Percentiles rank a stretch among this genome's conserved stretches.
phyloP scores from a whole-genome alignment of 2,113 vertebrate genomes.

The Oncorhynchus mykiss region DNA sequence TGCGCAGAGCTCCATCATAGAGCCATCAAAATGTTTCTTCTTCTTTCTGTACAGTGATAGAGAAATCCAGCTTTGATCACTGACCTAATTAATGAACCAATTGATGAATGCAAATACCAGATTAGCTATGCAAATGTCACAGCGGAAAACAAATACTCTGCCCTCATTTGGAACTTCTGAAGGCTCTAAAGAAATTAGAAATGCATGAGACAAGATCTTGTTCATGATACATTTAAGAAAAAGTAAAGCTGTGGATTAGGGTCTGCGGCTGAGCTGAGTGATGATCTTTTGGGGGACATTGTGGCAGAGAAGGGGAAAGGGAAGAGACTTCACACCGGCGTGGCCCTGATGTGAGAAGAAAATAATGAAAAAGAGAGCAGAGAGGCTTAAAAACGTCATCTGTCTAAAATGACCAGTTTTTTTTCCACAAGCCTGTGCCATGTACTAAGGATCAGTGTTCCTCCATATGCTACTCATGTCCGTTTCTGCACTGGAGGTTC shows the following conservation, averaged over 20 bases:
- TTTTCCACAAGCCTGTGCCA: slow-evolving; percentile 52
- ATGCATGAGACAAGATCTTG: slow-evolving; percentile 61
- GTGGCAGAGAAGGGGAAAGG: slow-evolving; percentile 19
- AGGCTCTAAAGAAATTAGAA: slow-evolving; percentile 51
- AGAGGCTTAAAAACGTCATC: slow-evolving; percentile 48
- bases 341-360: slow-evolving; percentile 43
- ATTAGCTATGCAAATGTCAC: slow-evolving; percentile 70
- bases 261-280: slow-evolving; percentile 2
- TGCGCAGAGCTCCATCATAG: slow-evolving; percentile 40
- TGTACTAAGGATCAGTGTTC: slow-evolving; percentile 62
- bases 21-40: slow-evolving; percentile 42
- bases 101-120: slow-evolving; percentile 75
- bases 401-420: slow-evolving; percentile 62
- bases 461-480: slow-evolving; percentile 57
- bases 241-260: slow-evolving; percentile 47
- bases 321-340: slow-evolving; percentile 25
- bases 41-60: slow-evolving; percentile 37
- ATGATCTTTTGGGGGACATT: slow-evolving; percentile 12
- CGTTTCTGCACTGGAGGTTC: slow-evolving; percentile 64
- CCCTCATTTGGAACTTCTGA: slow-evolving; percentile 63
- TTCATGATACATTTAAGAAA: slow-evolving; percentile 46
- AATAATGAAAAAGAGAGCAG: slow-evolving; percentile 52
- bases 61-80: slow-evolving; percentile 69
- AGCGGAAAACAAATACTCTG: slow-evolving; percentile 44
- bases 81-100: slow-evolving; percentile 76